Evolutionary conservation across 2,888 invertebrate species (phyloP).

Genomic region (Xestoiulus laeticollis): DNA sequence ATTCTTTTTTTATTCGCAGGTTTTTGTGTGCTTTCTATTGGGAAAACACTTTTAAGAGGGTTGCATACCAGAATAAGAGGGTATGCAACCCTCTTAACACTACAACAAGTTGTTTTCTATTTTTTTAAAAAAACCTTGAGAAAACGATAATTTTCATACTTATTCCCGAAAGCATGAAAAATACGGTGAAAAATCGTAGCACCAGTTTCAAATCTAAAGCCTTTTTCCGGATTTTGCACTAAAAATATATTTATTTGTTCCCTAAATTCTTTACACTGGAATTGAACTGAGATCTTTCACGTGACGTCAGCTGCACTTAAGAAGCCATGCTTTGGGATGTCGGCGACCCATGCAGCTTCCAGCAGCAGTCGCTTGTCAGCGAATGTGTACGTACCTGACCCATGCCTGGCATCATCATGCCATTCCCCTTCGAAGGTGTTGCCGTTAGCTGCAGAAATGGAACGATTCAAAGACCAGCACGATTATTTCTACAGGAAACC

Average conservation of each 20-base stretch:
- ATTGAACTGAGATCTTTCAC: background rate
- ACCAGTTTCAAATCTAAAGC: too few relatives aligned
- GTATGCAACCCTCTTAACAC: too few relatives aligned
- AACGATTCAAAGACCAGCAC: background rate
- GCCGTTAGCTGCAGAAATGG: background rate
- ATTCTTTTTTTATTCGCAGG: background rate
- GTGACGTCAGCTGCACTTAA: background rate
- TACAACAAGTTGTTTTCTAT: too few relatives aligned
- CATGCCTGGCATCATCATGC: background rate
- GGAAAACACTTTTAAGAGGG: too few relatives aligned
- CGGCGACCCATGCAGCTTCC: constrained; percentile 25
- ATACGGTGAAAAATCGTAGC: too few relatives aligned
- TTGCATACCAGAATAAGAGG: too few relatives aligned
- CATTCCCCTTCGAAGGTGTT: background rate
- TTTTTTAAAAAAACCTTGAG: too few relatives aligned
- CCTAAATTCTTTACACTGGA: background rate
- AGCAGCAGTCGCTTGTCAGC: background rate
- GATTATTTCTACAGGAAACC: background rate
- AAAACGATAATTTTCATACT: too few relatives aligned
- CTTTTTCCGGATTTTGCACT: background rate
- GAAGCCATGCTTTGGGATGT: background rate
- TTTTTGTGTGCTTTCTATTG: background rate
- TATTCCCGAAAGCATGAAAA: too few relatives aligned
- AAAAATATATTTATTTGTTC: too few relatives aligned
- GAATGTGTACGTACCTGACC: background rate